A percentile compares a stretch with the other conserved stretches of the same genome.
Conservation (phyloP, 1,140 invertebrate species). For the Drosophila sproati region DNA sequence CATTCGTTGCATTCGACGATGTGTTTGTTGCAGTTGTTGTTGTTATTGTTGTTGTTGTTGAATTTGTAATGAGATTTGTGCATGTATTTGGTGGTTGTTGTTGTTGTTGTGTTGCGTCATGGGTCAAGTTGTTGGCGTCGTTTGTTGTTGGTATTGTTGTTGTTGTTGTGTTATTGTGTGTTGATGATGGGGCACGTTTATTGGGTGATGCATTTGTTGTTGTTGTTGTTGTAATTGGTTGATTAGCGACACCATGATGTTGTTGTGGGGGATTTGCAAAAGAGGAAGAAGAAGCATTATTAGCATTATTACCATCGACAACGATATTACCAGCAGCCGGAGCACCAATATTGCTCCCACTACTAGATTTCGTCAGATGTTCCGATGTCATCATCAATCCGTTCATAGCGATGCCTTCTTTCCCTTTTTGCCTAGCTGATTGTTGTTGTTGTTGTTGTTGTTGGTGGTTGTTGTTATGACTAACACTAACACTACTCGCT, state of each 20-base stretch:
- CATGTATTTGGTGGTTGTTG: slow-evolving; percentile 71
- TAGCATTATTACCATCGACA: slow-evolving; percentile 84
- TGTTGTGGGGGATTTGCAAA: slow-evolving; percentile 84
- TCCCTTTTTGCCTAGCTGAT: slow-evolving; percentile 79
- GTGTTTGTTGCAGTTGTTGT: slow-evolving; percentile 76
- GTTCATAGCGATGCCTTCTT: slow-evolving; percentile 78
- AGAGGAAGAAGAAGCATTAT: slow-evolving; percentile 85
- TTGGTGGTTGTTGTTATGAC: slow-evolving; percentile 41
- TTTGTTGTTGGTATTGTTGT: slow-evolving; percentile 53
- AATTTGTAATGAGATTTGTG: slow-evolving; percentile 71
- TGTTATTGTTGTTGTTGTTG: slow-evolving; percentile 55
- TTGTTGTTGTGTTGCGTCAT: slow-evolving; percentile 60
- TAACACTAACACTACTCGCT: slow-evolving; percentile 77
- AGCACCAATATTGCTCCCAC: slow-evolving; percentile 80
- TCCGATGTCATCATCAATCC: slow-evolving; percentile 75
- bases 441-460: slow-evolving; percentile 38
- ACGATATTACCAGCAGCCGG: slow-evolving; percentile 81
- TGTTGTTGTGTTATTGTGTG: slow-evolving; percentile 56
- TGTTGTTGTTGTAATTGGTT: slow-evolving; percentile 60
- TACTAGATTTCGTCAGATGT: slow-evolving; percentile 83
- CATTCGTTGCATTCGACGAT: slow-evolving; percentile 77
- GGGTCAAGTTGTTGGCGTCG: slow-evolving; percentile 75
- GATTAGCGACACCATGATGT: slow-evolving; percentile 78
- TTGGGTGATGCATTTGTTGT: slow-evolving; percentile 74
- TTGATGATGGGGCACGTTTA: slow-evolving; percentile 71